A percentile compares a stretch with the other conserved stretches of the same genome.
These are phyloP conservation scores for Pseudachorutes palmiensis DNA, from an alignment of 1,140 invertebrate species.

Conservation along the genomic window DNA sequence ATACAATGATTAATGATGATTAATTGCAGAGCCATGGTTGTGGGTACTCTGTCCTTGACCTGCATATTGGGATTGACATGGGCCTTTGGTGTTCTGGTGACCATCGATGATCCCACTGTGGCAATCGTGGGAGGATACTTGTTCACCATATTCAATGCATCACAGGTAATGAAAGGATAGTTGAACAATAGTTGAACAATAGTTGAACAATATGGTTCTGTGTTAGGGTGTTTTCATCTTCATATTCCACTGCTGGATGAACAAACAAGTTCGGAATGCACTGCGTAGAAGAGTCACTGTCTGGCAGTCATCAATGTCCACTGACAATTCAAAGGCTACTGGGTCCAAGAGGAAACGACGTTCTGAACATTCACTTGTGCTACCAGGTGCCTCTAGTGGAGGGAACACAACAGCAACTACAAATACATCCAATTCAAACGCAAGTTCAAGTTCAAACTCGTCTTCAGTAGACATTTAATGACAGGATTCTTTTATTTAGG, in stretches of 20 bases:
- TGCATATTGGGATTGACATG: slow-evolving; percentile 13
- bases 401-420: too few relatives aligned
- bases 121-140: slow-evolving; percentile 7
- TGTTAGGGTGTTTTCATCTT: slow-evolving; percentile 14
- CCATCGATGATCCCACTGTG: not conserved
- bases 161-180: slow-evolving; percentile 7
- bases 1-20: not conserved
- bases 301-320: not conserved
- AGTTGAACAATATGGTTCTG: not conserved
- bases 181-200: not conserved
- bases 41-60: not conserved
- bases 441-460: too few relatives aligned
- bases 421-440: too few relatives aligned
- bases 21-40: slow-evolving; percentile 4
- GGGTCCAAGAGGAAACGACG: too few relatives aligned
- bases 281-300: not conserved
- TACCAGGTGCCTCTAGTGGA: too few relatives aligned
- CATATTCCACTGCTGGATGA: slow-evolving; percentile 12
- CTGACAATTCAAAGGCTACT: too few relatives aligned
- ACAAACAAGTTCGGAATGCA: slow-evolving; percentile 2
- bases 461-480: too few relatives aligned
- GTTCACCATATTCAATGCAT: slow-evolving; percentile 17
- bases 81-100: slow-evolving; percentile 3
- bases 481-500: too few relatives aligned
- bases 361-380: too few relatives aligned